These are phyloP conservation scores for Caenorhabditis imperialis DNA, from an alignment of 2,888 invertebrate species.

Conservation along the genomic window DNA sequence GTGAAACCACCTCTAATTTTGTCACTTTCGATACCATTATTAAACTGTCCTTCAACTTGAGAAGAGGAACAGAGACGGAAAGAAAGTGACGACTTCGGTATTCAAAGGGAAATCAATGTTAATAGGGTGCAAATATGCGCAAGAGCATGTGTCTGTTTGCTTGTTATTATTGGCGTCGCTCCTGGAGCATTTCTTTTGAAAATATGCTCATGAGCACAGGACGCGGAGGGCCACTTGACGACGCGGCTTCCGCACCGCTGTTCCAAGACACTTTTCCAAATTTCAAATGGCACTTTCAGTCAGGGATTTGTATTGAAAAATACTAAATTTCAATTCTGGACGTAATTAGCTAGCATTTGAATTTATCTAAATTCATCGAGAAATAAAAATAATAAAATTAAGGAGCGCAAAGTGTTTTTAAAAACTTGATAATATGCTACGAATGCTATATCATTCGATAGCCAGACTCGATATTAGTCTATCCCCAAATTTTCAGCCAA, in stretches of 20 bases:
- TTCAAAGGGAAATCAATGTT: slow-evolving; percentile 30
- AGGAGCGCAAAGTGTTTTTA: too few relatives aligned
- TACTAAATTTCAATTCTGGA: too few relatives aligned
- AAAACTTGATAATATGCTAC: too few relatives aligned
- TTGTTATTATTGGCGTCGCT: slow-evolving; percentile 47
- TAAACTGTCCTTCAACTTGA: slow-evolving; percentile 34
- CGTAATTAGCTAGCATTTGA: too few relatives aligned
- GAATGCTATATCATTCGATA: too few relatives aligned
- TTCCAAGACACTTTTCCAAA: slow-evolving; percentile 32
- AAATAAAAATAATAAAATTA: too few relatives aligned
- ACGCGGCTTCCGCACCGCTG: slow-evolving; percentile 39
- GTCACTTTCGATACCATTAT: slow-evolving; percentile 9
- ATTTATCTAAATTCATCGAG: too few relatives aligned
- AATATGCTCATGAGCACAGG: slow-evolving; percentile 45
- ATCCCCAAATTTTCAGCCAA: too few relatives aligned
- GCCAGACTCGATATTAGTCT: too few relatives aligned
- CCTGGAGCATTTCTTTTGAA: slow-evolving; percentile 50
- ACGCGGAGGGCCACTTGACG: slow-evolving; percentile 34
- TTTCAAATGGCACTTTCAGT: too few relatives aligned
- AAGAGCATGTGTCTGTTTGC: slow-evolving; percentile 45
- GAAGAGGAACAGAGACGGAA: slow-evolving; percentile 37
- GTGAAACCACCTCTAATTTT: slow-evolving; percentile 28
- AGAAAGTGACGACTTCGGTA: slow-evolving; percentile 23
- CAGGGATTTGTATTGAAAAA: too few relatives aligned
- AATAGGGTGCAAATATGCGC: slow-evolving; percentile 34